These are phyloP conservation scores for Tyto alba DNA, from an alignment of 2,113 vertebrate genomes.

Conservation along the genomic window DNA sequence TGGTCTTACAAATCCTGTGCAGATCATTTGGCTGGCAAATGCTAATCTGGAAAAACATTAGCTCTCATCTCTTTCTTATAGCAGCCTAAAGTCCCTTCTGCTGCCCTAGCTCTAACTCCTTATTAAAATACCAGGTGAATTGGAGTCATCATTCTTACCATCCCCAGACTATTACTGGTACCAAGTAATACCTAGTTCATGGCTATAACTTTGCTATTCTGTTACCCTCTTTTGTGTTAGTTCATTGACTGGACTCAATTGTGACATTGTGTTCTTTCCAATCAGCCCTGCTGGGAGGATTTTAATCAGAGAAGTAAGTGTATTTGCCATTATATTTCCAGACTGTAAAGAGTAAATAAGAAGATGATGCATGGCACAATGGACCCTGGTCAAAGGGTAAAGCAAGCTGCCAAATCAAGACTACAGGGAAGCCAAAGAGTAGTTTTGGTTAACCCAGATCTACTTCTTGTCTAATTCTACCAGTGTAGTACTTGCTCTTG, in stretches of 20 bases:
- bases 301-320: not conserved
- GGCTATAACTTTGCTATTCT: not conserved
- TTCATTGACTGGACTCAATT: not conserved
- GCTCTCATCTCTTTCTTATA: not conserved
- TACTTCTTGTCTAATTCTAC: not conserved
- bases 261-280: not conserved
- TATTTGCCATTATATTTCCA: not conserved
- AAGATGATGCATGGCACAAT: not conserved
- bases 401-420: not conserved
- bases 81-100: not conserved
- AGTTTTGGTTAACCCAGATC: not conserved
- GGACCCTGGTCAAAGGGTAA: not conserved
- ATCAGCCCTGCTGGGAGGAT: not conserved
- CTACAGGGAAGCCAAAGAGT: not conserved
- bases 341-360: not conserved
- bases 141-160: not conserved
- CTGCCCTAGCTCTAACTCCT: not conserved
- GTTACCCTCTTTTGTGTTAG: not conserved
- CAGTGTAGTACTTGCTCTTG: no score
- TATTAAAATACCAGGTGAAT: not conserved
- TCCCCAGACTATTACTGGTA: not conserved
- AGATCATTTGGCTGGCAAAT: not conserved
- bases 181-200: not conserved
- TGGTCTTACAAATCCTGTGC: not conserved
- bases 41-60: not conserved